A percentile compares a stretch with the other conserved stretches of the same genome.
phyloP scores from a whole-genome alignment of 30 jellyfish, hydroid and myxozoan genomes.

The Catostylus mosaicus region DNA sequence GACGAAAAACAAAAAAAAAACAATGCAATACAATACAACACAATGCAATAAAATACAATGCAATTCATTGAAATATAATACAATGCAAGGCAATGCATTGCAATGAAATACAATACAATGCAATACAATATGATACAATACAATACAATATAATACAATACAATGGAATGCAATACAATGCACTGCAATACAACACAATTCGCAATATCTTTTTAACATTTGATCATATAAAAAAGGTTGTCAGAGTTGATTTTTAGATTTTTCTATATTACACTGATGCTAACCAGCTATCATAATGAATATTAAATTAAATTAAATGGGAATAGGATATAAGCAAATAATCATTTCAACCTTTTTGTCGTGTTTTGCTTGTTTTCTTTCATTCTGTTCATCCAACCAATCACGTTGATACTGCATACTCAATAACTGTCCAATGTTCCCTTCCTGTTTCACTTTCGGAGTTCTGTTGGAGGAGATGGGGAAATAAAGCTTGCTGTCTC shows the following conservation, averaged over 20 bases:
- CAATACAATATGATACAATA: neutral
- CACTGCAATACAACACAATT: neutral
- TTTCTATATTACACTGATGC: no score
- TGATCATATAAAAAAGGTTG: neutral
- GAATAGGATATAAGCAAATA: neutral
- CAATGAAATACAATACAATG: neutral
- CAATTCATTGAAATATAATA: neutral
- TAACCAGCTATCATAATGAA: neutral
- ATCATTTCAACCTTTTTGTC: neutral
- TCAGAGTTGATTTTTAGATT: neutral
- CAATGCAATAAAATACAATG: neutral
- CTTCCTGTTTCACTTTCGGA: conserved; percentile 32
- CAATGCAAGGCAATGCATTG: neutral
- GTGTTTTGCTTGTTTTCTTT: neutral
- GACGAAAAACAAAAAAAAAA: neutral
- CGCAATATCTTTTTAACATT: neutral
- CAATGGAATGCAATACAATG: neutral
- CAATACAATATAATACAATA: neutral
- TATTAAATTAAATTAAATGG: neutral
- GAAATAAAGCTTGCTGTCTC: neutral
- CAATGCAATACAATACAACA: neutral
- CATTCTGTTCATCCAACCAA: conserved; percentile 1
- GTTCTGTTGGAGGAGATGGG: neutral
- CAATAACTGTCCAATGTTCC: conserved; percentile 59
- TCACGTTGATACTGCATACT: conserved; percentile 56